These are phyloP conservation scores for Salpingus planirostris DNA, from an alignment of 2,888 invertebrate species.

Conservation along the genomic window DNA sequence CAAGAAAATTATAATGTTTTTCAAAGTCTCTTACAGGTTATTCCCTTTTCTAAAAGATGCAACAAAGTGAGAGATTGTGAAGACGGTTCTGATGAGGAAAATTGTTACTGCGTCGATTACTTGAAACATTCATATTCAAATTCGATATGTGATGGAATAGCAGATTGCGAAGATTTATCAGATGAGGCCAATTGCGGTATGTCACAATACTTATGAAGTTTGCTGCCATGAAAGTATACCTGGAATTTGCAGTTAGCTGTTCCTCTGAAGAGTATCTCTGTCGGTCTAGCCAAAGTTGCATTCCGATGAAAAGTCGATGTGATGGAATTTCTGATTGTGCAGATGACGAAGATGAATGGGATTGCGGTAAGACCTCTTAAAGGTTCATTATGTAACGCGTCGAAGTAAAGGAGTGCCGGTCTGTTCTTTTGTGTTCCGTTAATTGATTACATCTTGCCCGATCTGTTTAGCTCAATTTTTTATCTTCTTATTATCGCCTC, in stretches of 20 bases:
- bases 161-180: conserved; percentile 64
- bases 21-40: conserved; percentile 59
- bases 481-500: no score
- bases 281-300: conserved; percentile 53
- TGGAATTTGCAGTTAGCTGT: conserved; percentile 47
- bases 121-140: conserved; percentile 45
- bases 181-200: conserved; percentile 60
- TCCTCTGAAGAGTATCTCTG: conserved; percentile 53
- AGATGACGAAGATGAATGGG: conserved; percentile 65
- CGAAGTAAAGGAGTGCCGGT: no score
- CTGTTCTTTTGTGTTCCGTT: no score
- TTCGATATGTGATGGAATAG: conserved; percentile 64
- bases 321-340: conserved; percentile 57
- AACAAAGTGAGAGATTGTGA: conserved; percentile 66
- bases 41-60: conserved; percentile 54
- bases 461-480: no score
- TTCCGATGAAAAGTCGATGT: conserved; percentile 53
- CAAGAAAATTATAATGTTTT: no score
- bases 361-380: conserved; percentile 63
- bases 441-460: no score
- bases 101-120: conserved; percentile 66
- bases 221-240: neutral
- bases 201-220: no score
- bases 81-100: conserved; percentile 70
- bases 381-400: no score